Evolutionary conservation across 2,888 invertebrate genomes (phyloP), one percentile per base, ranked within the genome.

Genomic region (Phaonia tiefii): DNA sequence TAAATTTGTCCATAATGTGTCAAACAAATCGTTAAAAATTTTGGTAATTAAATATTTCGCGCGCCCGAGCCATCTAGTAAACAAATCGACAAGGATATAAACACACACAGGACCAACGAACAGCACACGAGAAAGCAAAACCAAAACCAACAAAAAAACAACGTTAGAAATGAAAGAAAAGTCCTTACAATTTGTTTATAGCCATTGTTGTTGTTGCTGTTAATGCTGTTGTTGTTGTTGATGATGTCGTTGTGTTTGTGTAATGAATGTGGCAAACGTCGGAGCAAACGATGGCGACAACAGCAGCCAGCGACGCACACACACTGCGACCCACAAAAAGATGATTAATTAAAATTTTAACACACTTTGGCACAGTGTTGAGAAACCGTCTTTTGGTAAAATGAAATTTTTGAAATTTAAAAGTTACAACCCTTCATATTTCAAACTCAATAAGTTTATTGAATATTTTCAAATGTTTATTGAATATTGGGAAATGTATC

Each of bases 11-110:
- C 42, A 22, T 63, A 42, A 39, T 20, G 63, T 42, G 39, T 8
- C 42, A 63, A 63, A 63, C 63, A 63, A 63, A 63, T 63, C 63
- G 42, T 42, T 37, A 20, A 63, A 54, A 63, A 22, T 42, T 63
- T 63, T 42, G 63, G 39, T 42, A 63, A 42, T 63, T 42, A 63
- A 63, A 42, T 63, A 44, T 5, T 8, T 2, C 2, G 44, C n/a
- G 44, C n/a, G 44, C 13, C 7, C 10, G 44, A 54, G 54, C 10
- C 22, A 22, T 13, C 25, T 13, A 13, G 7, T 25, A 13, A 49
- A n/a, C 49, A 25, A 25, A 54, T 2, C 22, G 31, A 13, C 7
- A 39, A 20, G 22, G 8, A n/a, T n/a, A n/a, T n/a, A n/a, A 31
- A 60, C 37, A 1, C 13, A 2, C 37, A 39, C 8, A 60, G n/a